Conservation (phyloP, 2,797 vertebrate species). For the Luscinia luscinia region DNA sequence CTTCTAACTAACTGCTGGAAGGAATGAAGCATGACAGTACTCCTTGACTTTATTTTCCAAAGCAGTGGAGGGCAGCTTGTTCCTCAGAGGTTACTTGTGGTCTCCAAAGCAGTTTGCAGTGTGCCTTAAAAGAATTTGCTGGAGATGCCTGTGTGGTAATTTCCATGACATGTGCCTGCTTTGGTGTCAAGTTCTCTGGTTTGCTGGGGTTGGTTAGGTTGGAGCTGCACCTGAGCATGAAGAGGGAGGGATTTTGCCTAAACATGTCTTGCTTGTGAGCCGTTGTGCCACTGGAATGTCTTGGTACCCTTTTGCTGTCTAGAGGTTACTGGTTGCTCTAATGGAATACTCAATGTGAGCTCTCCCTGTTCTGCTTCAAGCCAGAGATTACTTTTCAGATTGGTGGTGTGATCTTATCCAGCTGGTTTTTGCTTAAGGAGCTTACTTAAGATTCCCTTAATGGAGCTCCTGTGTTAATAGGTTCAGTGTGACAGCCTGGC, state of each 20-base stretch:
- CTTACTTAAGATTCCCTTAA: not conserved
- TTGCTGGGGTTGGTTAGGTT: not conserved
- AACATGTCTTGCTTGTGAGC: not conserved
- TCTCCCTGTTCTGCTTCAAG: not conserved
- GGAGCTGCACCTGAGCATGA: not conserved
- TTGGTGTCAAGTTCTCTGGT: not conserved
- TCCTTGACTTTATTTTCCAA: not conserved
- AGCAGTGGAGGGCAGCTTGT: not conserved
- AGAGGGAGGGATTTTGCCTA: not conserved
- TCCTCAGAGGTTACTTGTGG: not conserved
- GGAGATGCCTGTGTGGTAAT: not conserved
- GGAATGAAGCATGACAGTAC: not conserved
- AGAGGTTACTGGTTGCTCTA: not conserved
- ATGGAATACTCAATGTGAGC: not conserved
- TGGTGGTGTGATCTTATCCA: not conserved
- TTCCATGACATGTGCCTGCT: not conserved
- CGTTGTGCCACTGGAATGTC: not conserved
- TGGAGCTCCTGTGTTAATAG: not conserved
- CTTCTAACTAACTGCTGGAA: not conserved
- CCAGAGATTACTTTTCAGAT: not conserved
- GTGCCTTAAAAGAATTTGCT: not conserved
- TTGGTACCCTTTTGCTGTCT: not conserved
- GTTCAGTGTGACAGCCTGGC: not conserved
- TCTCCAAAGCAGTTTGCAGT: not conserved
- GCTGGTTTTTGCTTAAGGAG: not conserved